Evolutionary conservation across 1,140 invertebrate species (phyloP), one percentile per base, ranked within the genome.

Genomic region (Steinernema khuongi): DNA sequence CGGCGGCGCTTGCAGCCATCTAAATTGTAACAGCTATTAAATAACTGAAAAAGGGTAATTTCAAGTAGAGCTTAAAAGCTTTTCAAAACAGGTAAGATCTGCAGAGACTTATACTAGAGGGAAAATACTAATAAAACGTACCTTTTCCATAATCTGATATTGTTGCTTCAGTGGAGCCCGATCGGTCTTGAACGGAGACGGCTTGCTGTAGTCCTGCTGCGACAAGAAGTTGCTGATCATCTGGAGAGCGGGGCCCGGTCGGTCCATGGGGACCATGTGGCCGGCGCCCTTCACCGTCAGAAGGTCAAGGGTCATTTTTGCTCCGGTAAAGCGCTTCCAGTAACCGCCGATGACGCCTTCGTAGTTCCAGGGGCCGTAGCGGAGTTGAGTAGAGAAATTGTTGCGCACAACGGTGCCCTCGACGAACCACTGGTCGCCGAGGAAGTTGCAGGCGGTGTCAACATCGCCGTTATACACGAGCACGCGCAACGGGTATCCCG

Each of bases 261-360:
- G 85, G 79, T 89, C 88, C 74, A 83, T 83, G 1, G 88, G 88
- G 0, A 89, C 88, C 87, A 88, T 88, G 79, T 89, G 88, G 71
- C 88, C 88, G 74, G 88, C 85, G 31, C 88, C 88, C 82, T 87
- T 72, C 19, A 80, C 79, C 26, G 26, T 60, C 11, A 60, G 50
- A 11, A 60, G 50, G 26, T 33, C 68, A 2, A 32, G 7, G 31
- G 31, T 32, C 31, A 69, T 32, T 11, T 69, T 60, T 14, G 68
- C 7, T 7, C 68, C 68, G 26, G 68, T 19, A 30, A 77, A 78
- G 29, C 50, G 41, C 43, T 78, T 67, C 18, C 67, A 67, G 31
- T 78, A 78, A 31, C 77, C 74, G 28, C 60, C 71, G 7, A 77
- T 72, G 4, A 68, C 32, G 28, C 44, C 31, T 22, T 43, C 71